A percentile compares a stretch with the other conserved stretches of the same genome.
Conservation (phyloP, 2,888 invertebrate species). For the Limnephilus auricula region DNA sequence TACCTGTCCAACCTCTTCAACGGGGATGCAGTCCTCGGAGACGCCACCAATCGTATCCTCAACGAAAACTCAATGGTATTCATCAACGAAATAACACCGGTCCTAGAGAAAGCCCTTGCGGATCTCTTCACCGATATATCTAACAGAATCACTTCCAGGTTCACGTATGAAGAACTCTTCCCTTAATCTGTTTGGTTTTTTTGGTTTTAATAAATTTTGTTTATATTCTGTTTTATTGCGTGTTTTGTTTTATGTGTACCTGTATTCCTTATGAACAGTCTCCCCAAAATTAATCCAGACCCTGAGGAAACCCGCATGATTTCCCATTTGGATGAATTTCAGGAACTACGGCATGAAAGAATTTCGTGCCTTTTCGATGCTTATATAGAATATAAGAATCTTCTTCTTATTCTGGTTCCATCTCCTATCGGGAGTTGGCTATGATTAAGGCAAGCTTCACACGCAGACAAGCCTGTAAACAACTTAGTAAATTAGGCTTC, state of each 20-base stretch:
- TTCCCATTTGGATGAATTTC: too few relatives aligned
- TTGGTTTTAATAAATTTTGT: constrained; percentile 6
- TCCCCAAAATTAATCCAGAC: too few relatives aligned
- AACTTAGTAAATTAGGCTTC: too few relatives aligned
- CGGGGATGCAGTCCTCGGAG: constrained; percentile 81
- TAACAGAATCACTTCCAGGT: constrained; percentile 83
- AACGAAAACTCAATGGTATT: constrained; percentile 83
- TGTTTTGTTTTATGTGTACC: background rate
- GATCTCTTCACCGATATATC: constrained; percentile 84
- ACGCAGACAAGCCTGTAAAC: too few relatives aligned
- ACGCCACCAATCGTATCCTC: constrained; percentile 82
- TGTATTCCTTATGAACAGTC: too few relatives aligned
- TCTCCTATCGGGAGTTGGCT: background rate
- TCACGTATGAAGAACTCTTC: constrained; percentile 84
- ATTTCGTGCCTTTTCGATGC: too few relatives aligned
- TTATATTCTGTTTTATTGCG: background rate
- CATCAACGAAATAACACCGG: constrained; percentile 83
- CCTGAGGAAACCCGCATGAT: too few relatives aligned
- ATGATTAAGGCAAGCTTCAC: too few relatives aligned
- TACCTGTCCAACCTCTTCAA: constrained; percentile 83
- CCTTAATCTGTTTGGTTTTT: constrained; percentile 71
- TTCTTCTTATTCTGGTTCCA: background rate
- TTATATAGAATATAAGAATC: background rate
- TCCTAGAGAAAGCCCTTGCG: constrained; percentile 80
- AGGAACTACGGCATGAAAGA: background rate